Evolutionary conservation across 2,113 vertebrate species (phyloP).

Genomic region (Agelaius phoeniceus): DNA sequence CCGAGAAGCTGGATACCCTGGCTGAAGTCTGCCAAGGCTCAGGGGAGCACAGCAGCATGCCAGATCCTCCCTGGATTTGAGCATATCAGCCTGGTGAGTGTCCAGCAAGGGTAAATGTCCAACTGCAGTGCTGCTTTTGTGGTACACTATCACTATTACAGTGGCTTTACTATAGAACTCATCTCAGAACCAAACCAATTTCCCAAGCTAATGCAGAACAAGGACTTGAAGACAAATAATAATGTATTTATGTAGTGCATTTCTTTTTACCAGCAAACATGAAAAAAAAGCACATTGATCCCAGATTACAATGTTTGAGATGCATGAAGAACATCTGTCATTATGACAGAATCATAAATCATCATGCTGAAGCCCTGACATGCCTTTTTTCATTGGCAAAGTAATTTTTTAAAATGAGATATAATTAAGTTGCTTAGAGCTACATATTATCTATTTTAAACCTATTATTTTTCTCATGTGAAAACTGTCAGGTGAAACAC

Average conservation of each 20-base stretch:
- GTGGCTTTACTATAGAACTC: neutral
- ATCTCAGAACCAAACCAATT: neutral
- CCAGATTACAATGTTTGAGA: conserved; percentile 22
- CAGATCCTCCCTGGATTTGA: neutral
- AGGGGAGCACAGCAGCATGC: neutral
- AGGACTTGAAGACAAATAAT: neutral
- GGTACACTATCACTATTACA: neutral
- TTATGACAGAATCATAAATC: conserved; percentile 58
- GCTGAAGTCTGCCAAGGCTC: neutral
- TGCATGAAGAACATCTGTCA: conserved; percentile 54
- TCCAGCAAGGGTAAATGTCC: neutral
- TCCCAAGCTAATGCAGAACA: neutral
- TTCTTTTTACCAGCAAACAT: neutral
- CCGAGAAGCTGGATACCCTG: rapidly evolving
- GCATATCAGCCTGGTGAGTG: neutral
- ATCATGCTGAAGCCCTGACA: neutral
- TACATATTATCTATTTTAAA: neutral
- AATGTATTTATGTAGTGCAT: neutral
- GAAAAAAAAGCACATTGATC: neutral
- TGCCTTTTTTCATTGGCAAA: conserved; percentile 8
- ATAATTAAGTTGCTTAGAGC: conserved; percentile 30
- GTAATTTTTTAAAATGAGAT: conserved; percentile 1
- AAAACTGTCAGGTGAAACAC: neutral
- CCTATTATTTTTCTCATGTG: neutral
- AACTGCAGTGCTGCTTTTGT: neutral